Evolutionary conservation across 2,888 invertebrate genomes (phyloP), one percentile per base, ranked within the genome.

Genomic region (Andrena chrysosceles): DNA sequence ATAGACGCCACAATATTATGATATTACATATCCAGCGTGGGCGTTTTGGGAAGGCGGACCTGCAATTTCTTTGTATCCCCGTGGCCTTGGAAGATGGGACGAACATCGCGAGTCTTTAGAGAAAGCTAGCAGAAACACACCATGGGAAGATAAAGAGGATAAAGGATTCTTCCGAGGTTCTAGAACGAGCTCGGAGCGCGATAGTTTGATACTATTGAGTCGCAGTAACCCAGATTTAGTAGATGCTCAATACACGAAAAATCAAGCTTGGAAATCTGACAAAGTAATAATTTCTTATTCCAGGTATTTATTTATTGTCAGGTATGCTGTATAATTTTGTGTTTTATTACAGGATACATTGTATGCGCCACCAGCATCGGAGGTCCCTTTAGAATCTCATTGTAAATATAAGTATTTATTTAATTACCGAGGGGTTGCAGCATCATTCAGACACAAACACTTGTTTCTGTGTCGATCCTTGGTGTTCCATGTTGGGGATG

Each of bases 41-140:
- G 97, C 98, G 56, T 99, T 99, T 94, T 99, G 99, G 99, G 98
- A 98, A 94, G 99, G 99, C 33, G 99, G 99, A 0, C 99, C 99
- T 16, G 99, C 99, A 0, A 99, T 99, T 88, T 96, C 97, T 52
- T 94, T 99, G 10, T 99, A 99, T 94, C 99, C 99, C 0, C 97
- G 96, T 72, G 99, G 99, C 26, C 96, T 99, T 84, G 99, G 99
- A 0, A 95, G 98, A 59, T 99, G 99, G 99, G 99, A 99, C 93
- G 94, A 96, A 87, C 97, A 97, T 92, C 95, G 98, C 75, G 94
- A 95, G 79, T 95, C 96, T 8, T 96, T 99, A 77, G 95, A 96
- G 67, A 94, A 95, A 87, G 96, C 96, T 42, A 95, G 96, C 8
- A 94, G 96, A 42, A 95, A 95, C 91, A 95, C 94, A 94, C 96